A percentile compares a stretch with the other conserved stretches of the same genome.
Conservation (phyloP, 2,113 vertebrate species). For the Tor tambroides region DNA sequence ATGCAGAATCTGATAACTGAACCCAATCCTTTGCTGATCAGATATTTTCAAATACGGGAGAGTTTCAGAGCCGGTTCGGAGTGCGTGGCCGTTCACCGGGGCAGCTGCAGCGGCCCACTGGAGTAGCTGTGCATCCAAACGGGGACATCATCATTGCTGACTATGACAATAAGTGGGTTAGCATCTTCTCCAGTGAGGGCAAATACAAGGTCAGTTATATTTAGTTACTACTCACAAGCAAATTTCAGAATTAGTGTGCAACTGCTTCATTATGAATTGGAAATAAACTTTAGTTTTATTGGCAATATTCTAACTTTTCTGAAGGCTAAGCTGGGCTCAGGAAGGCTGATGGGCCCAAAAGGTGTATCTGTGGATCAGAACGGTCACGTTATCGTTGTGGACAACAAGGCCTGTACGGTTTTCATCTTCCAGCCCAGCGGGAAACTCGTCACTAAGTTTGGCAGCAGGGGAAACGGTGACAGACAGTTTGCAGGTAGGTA, state of each 20-base stretch:
- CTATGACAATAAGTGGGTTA: slow-evolving; percentile 99
- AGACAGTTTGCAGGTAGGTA: slow-evolving; percentile 97
- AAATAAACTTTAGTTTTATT: background rate
- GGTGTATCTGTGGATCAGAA: slow-evolving; percentile 96
- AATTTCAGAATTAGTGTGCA: background rate
- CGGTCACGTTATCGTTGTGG: slow-evolving; percentile 96
- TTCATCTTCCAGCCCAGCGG: slow-evolving; percentile 97
- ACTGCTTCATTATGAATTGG: background rate
- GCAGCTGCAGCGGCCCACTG: slow-evolving; percentile 94
- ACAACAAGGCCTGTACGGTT: slow-evolving; percentile 97
- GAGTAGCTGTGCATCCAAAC: slow-evolving; percentile 93
- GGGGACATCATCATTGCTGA: slow-evolving; percentile 98
- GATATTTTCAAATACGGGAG: slow-evolving; percentile 96
- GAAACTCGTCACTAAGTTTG: slow-evolving; percentile 94
- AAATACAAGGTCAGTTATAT: slow-evolving; percentile 91
- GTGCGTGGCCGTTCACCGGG: slow-evolving; percentile 92
- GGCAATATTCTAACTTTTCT: background rate
- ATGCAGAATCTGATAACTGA: background rate
- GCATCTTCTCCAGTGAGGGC: slow-evolving; percentile 96
- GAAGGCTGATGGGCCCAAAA: slow-evolving; percentile 96
- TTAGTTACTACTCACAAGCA: background rate
- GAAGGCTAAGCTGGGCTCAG: slow-evolving; percentile 95
- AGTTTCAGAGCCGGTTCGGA: slow-evolving; percentile 95
- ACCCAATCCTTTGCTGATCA: slow-evolving; percentile 56
- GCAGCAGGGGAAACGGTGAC: slow-evolving; percentile 94